These are phyloP conservation scores for Champsocephalus esox DNA, from an alignment of 2,797 vertebrate genomes.

Conservation along the genomic window DNA sequence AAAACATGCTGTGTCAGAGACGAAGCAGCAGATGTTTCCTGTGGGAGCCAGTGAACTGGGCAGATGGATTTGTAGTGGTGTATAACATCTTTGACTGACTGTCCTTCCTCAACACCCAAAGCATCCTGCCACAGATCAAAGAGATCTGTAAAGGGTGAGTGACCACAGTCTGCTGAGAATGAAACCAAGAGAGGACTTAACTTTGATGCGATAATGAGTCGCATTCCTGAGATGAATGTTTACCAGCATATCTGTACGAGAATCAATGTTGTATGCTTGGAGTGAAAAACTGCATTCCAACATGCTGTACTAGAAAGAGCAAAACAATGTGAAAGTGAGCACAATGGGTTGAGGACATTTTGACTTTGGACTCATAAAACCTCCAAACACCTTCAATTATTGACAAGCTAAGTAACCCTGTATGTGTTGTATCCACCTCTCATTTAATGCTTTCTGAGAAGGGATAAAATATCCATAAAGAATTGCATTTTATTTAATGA, in stretches of 20 bases:
- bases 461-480: slow-evolving; percentile 11
- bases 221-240: slow-evolving; percentile 51
- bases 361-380: background rate
- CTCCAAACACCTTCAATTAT: slow-evolving; percentile 40
- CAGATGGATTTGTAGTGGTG: slow-evolving; percentile 75
- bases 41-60: slow-evolving; percentile 72
- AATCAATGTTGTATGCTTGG: slow-evolving; percentile 35
- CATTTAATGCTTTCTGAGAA: slow-evolving; percentile 36
- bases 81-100: slow-evolving; percentile 69
- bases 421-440: slow-evolving; percentile 44
- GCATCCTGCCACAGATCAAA: slow-evolving; percentile 72
- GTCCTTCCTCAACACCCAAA: slow-evolving; percentile 72
- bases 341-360: background rate
- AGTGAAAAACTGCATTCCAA: slow-evolving; percentile 25
- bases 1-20: slow-evolving; percentile 45
- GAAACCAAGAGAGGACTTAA: slow-evolving; percentile 49
- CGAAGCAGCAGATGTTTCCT: slow-evolving; percentile 65
- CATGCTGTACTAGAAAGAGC: background rate
- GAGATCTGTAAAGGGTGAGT: slow-evolving; percentile 75
- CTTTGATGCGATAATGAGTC: slow-evolving; percentile 69
- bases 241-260: slow-evolving; percentile 31
- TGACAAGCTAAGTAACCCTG: slow-evolving; percentile 32
- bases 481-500: too few species aligned
- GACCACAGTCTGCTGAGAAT: slow-evolving; percentile 38
- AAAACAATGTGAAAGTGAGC: background rate